Evolutionary conservation across 2,113 vertebrate species (phyloP).

Genomic region (Pangasianodon gigas): DNA sequence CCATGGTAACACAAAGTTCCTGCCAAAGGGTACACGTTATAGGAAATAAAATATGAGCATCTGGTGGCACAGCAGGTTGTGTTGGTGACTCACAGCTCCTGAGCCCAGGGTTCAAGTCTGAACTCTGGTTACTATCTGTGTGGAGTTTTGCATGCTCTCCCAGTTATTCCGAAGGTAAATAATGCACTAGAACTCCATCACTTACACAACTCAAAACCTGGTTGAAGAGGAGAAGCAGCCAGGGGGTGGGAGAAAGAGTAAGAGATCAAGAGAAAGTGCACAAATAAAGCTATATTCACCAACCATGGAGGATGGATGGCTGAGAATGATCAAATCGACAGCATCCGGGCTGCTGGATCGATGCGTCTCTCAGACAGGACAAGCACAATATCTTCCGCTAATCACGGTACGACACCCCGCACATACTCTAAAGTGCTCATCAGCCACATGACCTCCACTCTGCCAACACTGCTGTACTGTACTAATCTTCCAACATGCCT

Average conservation of each 20-base stretch:
- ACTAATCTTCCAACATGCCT: slow-evolving; percentile 64
- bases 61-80: background rate
- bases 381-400: slow-evolving; percentile 71
- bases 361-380: slow-evolving; percentile 62
- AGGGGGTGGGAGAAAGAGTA: slow-evolving; percentile 7
- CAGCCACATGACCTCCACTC: slow-evolving; percentile 18
- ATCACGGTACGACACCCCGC: slow-evolving; percentile 67
- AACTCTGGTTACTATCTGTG: background rate
- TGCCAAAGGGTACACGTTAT: background rate
- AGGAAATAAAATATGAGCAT: background rate
- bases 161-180: background rate
- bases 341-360: slow-evolving; percentile 63
- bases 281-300: slow-evolving; percentile 75
- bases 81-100: background rate
- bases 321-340: slow-evolving; percentile 68
- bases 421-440: slow-evolving; percentile 13
- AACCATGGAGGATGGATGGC: slow-evolving; percentile 58
- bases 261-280: slow-evolving; percentile 54
- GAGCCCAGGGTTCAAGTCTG: background rate
- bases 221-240: slow-evolving; percentile 25
- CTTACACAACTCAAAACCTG: background rate
- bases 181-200: background rate
- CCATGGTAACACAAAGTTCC: background rate
- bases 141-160: background rate
- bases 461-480: slow-evolving; percentile 44